phyloP scores from a whole-genome alignment of 2,797 vertebrate species.

The Lacerta viridis region DNA sequence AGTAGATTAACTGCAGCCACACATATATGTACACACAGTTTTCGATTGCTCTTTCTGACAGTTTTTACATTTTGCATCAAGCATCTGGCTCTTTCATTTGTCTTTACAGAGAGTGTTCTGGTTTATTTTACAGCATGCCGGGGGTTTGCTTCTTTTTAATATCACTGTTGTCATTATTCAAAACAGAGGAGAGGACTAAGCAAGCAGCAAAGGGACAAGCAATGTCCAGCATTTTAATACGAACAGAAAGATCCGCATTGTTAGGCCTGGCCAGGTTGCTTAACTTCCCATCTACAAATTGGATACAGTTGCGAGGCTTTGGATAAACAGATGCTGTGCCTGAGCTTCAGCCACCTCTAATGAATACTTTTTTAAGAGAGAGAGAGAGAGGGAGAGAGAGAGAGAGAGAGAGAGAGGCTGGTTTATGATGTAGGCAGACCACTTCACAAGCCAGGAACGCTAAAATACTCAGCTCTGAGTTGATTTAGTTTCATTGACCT shows the following conservation, averaged over 20 bases:
- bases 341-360: slow-evolving; percentile 47
- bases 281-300: slow-evolving; percentile 54
- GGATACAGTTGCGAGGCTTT: slow-evolving; percentile 48
- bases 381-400: neutral
- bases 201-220: neutral
- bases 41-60: slow-evolving; percentile 66
- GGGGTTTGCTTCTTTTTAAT: slow-evolving; percentile 16
- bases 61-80: slow-evolving; percentile 77
- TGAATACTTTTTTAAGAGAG: slow-evolving; percentile 35
- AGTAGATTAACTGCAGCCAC: slow-evolving; percentile 61
- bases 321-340: slow-evolving; percentile 51
- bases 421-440: slow-evolving; percentile 14
- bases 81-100: slow-evolving; percentile 76
- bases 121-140: slow-evolving; percentile 61
- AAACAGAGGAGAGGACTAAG: slow-evolving; percentile 54
- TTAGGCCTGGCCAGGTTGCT: slow-evolving; percentile 44
- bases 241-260: slow-evolving; percentile 15
- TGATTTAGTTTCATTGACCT: slow-evolving; percentile 36
- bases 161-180: slow-evolving; percentile 52
- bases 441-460: slow-evolving; percentile 13
- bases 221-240: neutral
- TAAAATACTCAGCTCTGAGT: slow-evolving; percentile 32
- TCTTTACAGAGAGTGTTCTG: slow-evolving; percentile 61
- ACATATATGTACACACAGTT: slow-evolving; percentile 60
- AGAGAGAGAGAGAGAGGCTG: neutral